Evolutionary conservation across 2,888 invertebrate genomes (phyloP).

Genomic region (Daptonema setosum): DNA sequence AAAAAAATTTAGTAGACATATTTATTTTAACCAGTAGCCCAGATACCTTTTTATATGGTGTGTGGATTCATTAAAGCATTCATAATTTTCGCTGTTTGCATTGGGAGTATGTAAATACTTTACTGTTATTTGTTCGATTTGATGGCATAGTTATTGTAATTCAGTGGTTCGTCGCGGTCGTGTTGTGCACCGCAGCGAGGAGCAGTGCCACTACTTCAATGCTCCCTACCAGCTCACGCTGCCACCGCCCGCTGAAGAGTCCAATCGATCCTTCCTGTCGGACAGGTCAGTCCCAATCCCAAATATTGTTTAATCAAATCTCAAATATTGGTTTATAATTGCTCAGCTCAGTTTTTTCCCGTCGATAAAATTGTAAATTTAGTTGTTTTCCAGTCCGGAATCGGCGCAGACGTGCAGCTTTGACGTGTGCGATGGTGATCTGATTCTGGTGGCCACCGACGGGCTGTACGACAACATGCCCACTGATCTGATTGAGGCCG

Average conservation of each 20-base stretch:
- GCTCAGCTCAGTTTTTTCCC: not conserved
- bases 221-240: conserved; percentile 89
- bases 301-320: too few species aligned
- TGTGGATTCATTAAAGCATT: conserved; percentile 42
- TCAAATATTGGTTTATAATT: not conserved
- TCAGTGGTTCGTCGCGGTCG: conserved; percentile 51
- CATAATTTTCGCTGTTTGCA: not conserved
- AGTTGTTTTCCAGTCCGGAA: conserved; percentile 46
- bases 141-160: too few species aligned
- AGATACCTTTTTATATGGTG: too few species aligned
- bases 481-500: conserved; percentile 62
- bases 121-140: too few species aligned
- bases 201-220: conserved; percentile 96
- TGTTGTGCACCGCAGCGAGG: conserved; percentile 73
- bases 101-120: too few species aligned
- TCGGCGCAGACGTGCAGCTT: conserved; percentile 70
- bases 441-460: conserved; percentile 77
- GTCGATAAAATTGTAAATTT: not conserved
- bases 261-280: conserved; percentile 46
- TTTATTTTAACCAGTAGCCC: too few species aligned
- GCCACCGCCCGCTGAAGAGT: conserved; percentile 61
- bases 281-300: conserved; percentile 53
- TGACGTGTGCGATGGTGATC: conserved; percentile 66
- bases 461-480: conserved; percentile 96
- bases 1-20: too few species aligned